Percentiles rank a stretch among this genome's conserved stretches.
Conservation (phyloP, 2,113 vertebrate species). For the Guaruba guarouba region DNA sequence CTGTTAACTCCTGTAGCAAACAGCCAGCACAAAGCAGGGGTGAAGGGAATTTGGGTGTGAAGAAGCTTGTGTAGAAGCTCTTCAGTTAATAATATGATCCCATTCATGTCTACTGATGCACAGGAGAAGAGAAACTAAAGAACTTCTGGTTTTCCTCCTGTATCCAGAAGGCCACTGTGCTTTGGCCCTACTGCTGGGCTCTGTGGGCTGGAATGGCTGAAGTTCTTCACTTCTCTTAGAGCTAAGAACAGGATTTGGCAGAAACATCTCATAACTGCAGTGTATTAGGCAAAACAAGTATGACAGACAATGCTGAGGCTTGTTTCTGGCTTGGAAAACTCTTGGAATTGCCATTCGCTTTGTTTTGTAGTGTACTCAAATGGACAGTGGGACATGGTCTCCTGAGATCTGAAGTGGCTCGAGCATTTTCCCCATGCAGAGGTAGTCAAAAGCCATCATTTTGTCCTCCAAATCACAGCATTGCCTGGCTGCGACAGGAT, state of each 20-base stretch:
- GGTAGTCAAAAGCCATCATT: neutral
- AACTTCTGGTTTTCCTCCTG: neutral
- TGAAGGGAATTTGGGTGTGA: neutral
- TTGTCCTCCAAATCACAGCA: neutral
- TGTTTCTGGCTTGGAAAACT: neutral
- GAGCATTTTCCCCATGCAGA: accelerated
- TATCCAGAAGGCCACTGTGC: neutral
- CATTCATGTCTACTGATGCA: neutral
- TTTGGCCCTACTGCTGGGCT: neutral
- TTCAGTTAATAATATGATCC: neutral
- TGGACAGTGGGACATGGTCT: neutral
- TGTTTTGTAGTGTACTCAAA: neutral
- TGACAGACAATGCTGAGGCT: neutral
- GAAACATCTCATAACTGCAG: neutral
- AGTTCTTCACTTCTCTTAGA: neutral
- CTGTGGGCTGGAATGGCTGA: neutral
- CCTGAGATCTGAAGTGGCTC: neutral
- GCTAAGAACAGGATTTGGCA: neutral
- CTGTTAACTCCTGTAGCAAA: neutral
- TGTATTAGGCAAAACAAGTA: neutral
- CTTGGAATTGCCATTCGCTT: accelerated
- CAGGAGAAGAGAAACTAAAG: neutral
- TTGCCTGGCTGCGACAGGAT: neutral
- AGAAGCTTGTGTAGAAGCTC: neutral
- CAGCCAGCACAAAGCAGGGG: neutral